These are phyloP conservation scores for Melieria omissa DNA, from an alignment of 2,888 invertebrate species.

Conservation along the genomic window DNA sequence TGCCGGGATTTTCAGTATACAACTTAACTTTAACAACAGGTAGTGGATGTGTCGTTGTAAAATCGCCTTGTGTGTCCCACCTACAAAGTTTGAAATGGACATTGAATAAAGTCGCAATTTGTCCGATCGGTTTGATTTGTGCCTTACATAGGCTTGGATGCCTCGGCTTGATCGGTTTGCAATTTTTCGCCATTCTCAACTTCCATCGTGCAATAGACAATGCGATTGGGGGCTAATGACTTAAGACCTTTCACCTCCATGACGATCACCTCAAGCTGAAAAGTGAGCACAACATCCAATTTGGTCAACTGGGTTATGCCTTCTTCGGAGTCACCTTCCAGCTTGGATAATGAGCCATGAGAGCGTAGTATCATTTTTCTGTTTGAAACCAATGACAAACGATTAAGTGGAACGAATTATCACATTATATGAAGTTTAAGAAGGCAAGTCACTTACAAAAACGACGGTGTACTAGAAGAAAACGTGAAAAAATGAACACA, in stretches of 20 bases:
- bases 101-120: background rate
- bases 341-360: slow-evolving; percentile 90
- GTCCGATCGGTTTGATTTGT: background rate
- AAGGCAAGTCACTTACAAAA: slow-evolving; percentile 58
- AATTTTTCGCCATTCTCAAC: slow-evolving; percentile 99
- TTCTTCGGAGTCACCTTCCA: slow-evolving; percentile 95
- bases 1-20: slow-evolving; percentile 96
- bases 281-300: slow-evolving; percentile 97
- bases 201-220: slow-evolving; percentile 99
- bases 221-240: slow-evolving; percentile 94
- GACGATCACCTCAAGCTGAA: slow-evolving; percentile 97
- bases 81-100: slow-evolving; percentile 67
- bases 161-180: slow-evolving; percentile 99
- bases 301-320: slow-evolving; percentile 96
- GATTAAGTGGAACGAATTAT: too few species aligned
- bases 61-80: slow-evolving; percentile 99
- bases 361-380: slow-evolving; percentile 75
- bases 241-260: slow-evolving; percentile 99
- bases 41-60: slow-evolving; percentile 96
- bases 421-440: background rate
- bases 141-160: slow-evolving; percentile 96
- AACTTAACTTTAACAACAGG: slow-evolving; percentile 98
- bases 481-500: slow-evolving; percentile 33
- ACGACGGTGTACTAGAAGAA: slow-evolving; percentile 62
- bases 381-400: slow-evolving; percentile 42